Evolutionary conservation across 1,140 invertebrate genomes (phyloP), one percentile per base, ranked within the genome.

Genomic region (Riptortus pedestris): DNA sequence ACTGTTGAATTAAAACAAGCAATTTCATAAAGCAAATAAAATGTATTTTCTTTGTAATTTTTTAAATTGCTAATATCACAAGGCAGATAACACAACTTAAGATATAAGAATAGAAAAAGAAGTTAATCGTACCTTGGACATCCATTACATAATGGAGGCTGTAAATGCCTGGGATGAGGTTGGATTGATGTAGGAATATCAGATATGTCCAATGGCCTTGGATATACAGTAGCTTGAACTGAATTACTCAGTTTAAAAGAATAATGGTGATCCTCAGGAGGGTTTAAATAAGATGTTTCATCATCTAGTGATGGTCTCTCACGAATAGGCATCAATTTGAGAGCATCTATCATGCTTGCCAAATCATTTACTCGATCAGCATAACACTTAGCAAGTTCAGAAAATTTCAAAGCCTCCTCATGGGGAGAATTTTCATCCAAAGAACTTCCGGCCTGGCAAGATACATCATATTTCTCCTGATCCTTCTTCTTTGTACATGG

Each of bases 271-370:
- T 55, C 51, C 4, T 27, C 0, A 1, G 51, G 51, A 4, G 24
- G 51, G 24, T 24, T 55, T 24, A 55, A 1, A 12, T 55, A 55
- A 27, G 51, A 24, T 2, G 51, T 55, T 2, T 26, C 24, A 3
- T 55, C 22, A 27, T 22, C 20, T 18, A 22, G 45, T 24, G 16
- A 2, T 4, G 26, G 14, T 3, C 51, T 2, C 3, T 16, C 14
- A 3, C 12, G 51, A 38, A 5, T 7, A 24, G 48, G n/a, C 7
- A 5, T 4, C 18, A 51, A 51, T 7, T 51, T 51, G 7, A 51
- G 48, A 18, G 7, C 18, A 9, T 59, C 57, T n/a, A 59, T 29
- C 57, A 59, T 59, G 11, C 28, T 18, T 4, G 57, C 57, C 28
- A 59, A 38, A 22, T 29, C 57, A 20, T 33, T 14, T 2, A 59